A percentile compares a stretch with the other conserved stretches of the same genome.
These are phyloP conservation scores for Chymomyza fuscimana DNA, from an alignment of 2,888 invertebrate genomes.

Conservation along the genomic window DNA sequence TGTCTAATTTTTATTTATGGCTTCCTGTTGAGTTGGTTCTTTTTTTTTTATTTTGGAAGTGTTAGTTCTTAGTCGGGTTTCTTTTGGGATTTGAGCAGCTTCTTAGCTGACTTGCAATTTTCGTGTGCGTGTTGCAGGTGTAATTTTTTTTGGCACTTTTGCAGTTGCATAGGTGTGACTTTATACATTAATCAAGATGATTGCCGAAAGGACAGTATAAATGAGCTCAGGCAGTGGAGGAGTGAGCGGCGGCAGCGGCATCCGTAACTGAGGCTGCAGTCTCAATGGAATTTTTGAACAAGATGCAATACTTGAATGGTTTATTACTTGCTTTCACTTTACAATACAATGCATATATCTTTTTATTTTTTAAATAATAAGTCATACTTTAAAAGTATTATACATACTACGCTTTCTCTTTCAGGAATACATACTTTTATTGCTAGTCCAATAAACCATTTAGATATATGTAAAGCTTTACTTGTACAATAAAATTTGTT, in stretches of 20 bases:
- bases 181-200: conserved; percentile 58
- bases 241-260: not conserved
- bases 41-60: not conserved
- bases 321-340: not conserved
- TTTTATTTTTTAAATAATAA: not conserved
- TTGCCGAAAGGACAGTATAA: not conserved
- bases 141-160: conserved; percentile 66
- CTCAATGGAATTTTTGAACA: not conserved
- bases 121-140: conserved; percentile 61
- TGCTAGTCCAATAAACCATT: no score
- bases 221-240: not conserved
- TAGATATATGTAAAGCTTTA: no score
- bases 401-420: not conserved
- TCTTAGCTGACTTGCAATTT: conserved; percentile 61
- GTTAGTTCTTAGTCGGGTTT: not conserved
- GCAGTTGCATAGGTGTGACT: conserved; percentile 62
- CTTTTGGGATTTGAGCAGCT: not conserved
- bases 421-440: not conserved
- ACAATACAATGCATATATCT: no score
- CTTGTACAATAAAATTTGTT: no score
- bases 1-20: conserved; percentile 72
- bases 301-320: not conserved
- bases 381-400: not conserved
- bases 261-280: no score
- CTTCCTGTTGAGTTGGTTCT: conserved; percentile 53